These are phyloP conservation scores for Amaurobius ferox DNA, from an alignment of 2,888 invertebrate genomes.

Conservation along the genomic window DNA sequence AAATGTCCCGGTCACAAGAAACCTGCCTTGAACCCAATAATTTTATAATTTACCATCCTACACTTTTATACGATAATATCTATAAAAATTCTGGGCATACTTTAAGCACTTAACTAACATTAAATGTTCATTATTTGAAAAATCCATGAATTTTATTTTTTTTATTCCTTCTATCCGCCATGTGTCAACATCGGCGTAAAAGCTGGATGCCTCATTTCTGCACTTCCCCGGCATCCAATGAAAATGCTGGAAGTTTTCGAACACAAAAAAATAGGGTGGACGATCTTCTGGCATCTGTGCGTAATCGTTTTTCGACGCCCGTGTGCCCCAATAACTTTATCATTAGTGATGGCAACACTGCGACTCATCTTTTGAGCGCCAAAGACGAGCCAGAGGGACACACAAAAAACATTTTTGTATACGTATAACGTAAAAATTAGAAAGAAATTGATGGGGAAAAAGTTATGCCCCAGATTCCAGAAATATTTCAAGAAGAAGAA, in stretches of 20 bases:
- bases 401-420: background rate
- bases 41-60: background rate
- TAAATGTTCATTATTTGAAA: background rate
- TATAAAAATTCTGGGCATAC: background rate
- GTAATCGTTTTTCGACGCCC: slow-evolving; percentile 14
- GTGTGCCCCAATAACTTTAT: slow-evolving; percentile 14
- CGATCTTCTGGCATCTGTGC: background rate
- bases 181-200: background rate
- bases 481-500: too few relatives aligned
- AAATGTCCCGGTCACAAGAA: too few relatives aligned
- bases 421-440: background rate
- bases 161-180: background rate
- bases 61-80: background rate
- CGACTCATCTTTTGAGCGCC: background rate
- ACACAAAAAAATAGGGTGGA: background rate
- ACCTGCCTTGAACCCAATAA: too few relatives aligned
- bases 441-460: too few relatives aligned
- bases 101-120: background rate
- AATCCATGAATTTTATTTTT: background rate
- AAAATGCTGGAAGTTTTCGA: background rate
- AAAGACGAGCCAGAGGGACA: background rate
- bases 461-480: too few relatives aligned
- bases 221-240: background rate
- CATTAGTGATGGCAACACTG: slow-evolving; percentile 4
- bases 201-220: background rate